Percentiles rank a stretch among this genome's conserved stretches.
Evolutionary conservation across 2,113 vertebrate genomes (phyloP).

Genomic region (Dicrurus megarhynchus): DNA sequence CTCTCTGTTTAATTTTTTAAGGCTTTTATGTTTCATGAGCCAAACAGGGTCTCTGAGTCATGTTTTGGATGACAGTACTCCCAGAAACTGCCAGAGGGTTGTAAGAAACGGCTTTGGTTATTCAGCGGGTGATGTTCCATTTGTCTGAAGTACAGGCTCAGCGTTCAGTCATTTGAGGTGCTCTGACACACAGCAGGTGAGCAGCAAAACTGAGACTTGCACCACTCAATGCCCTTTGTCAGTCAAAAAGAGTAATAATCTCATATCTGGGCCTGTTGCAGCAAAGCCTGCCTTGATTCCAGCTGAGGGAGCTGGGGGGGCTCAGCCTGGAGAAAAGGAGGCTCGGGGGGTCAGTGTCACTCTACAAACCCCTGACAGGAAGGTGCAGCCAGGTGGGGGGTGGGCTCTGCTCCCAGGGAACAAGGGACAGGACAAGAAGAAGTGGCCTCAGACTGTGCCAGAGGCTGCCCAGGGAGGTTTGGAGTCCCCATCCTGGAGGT

Average conservation of each 20-base stretch:
- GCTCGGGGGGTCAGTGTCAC: neutral
- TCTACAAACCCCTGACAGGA: neutral
- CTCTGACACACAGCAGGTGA: neutral
- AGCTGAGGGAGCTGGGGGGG: neutral
- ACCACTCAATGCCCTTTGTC: accelerated
- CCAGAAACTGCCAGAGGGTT: neutral
- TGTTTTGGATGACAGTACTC: neutral
- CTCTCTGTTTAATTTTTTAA: neutral
- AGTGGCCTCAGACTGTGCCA: neutral
- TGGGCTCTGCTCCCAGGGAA: neutral
- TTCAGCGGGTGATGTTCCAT: neutral
- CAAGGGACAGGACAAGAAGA: neutral
- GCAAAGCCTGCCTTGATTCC: neutral
- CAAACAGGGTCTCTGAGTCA: neutral
- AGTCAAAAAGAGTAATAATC: neutral
- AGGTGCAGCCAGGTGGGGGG: neutral
- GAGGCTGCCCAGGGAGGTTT: neutral
- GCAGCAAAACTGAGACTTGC: neutral
- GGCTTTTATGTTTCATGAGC: neutral
- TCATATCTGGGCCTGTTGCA: neutral
- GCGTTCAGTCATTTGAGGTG: neutral
- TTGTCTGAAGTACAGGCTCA: neutral
- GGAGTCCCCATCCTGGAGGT: neutral
- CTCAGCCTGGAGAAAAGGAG: neutral
- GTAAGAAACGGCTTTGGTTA: neutral